Evolutionary conservation across 2,888 invertebrate genomes (phyloP), one percentile per base, ranked within the genome.

Genomic region (Drosophila paramelanica): DNA sequence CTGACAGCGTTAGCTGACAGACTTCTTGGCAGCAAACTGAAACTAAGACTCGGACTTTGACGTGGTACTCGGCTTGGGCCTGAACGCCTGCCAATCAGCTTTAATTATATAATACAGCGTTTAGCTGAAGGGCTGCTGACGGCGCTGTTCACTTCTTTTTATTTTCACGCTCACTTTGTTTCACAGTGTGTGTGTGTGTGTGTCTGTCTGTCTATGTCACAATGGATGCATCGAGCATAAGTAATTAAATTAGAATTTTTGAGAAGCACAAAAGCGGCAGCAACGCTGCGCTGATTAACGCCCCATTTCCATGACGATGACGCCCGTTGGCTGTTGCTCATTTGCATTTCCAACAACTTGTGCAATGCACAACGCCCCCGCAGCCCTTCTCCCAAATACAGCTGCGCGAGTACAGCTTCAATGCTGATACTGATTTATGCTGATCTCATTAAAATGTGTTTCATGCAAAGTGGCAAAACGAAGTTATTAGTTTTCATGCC

Each of bases 171-270:
- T 83, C 87, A 67, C 68, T 81, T 87, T 73, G 56, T 69, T 56
- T 31, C 60, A 42, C 39, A 33, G 31, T 33, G 31, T 25, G n/a
- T 45, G 51, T 36, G 58, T 43, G 25, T 50, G 39, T 31, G 25
- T 20, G 27, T 43, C 43, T 51, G 50, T 75, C 57, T 59, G 56
- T 75, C 64, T 85, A 64, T 68, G 53, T 62, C 85, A 91, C 90
- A 90, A 89, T 88, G 83, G 79, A 85, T 85, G 90, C 90, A 91
- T 83, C 79, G 86, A 89, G 91, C 90, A 90, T 91, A 91, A 91
- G 91, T 91, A 91, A 91, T 91, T 91, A 91, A 91, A 91, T 91
- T 91, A 91, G 90, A 89, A 88, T 83, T 88, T 89, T 80, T 74
- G 77, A 84, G 83, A 72, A 78, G 89, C 75, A 78, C 86, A 61